Percentiles rank a stretch among this genome's conserved stretches.
Conservation (phyloP, 2,113 vertebrate genomes). For the Noctilio leporinus region DNA sequence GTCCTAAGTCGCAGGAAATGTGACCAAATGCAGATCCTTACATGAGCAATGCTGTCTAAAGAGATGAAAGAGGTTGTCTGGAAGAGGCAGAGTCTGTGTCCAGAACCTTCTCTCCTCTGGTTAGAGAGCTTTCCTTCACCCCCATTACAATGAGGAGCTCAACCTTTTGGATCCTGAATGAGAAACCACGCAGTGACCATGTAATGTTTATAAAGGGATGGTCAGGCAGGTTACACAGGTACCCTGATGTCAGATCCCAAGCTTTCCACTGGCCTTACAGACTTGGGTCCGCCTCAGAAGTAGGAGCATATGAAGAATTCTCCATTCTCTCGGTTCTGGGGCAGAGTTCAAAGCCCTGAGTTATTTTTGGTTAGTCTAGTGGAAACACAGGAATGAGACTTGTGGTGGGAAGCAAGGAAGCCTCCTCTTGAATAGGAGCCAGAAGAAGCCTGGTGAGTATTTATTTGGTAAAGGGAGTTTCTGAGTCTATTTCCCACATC, state of each 20-base stretch:
- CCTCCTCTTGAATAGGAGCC: background rate
- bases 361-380: background rate
- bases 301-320: too few relatives aligned
- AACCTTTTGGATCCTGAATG: background rate
- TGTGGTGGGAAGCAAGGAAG: too few relatives aligned
- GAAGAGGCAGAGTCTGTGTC: background rate
- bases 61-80: background rate
- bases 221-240: background rate
- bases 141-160: background rate
- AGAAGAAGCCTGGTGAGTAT: background rate
- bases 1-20: background rate
- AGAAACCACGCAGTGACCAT: background rate
- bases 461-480: background rate
- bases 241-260: background rate
- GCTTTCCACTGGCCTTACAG: background rate
- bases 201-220: background rate
- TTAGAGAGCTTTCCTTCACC: background rate
- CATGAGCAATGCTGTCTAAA: background rate
- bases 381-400: background rate
- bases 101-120: background rate
- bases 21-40: background rate
- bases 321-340: background rate
- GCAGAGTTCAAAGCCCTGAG: background rate
- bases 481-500: background rate
- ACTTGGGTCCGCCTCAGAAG: background rate